Evolutionary conservation across 2,113 vertebrate genomes (phyloP).

Genomic region (Atractosteus spatula): DNA sequence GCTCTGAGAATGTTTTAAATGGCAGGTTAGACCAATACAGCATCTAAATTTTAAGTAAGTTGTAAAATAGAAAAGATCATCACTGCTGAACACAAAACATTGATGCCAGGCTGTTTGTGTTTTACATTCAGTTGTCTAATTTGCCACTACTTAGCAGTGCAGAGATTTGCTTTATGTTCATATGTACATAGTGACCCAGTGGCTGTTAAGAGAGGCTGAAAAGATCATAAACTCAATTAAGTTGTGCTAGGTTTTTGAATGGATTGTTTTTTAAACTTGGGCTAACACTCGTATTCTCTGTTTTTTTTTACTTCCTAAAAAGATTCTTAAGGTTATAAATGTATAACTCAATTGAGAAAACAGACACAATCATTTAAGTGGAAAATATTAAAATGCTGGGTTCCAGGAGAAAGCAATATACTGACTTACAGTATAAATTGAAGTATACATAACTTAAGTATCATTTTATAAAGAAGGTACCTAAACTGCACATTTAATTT

Average conservation of each 20-base stretch:
- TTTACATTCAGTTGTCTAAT: conserved; percentile 22
- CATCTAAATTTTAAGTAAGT: no score
- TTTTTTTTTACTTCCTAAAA: conserved; percentile 5
- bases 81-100: conserved; percentile 17
- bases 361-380: neutral
- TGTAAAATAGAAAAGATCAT: neutral
- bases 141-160: conserved; percentile 9
- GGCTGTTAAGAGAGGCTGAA: conserved; percentile 10
- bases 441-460: no score
- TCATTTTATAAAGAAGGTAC: no score
- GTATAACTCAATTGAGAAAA: conserved; percentile 25
- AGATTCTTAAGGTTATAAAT: neutral
- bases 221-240: no score
- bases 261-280: neutral
- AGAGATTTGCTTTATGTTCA: neutral
- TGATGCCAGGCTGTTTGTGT: conserved; percentile 12
- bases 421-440: no score
- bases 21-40: neutral
- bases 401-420: no score
- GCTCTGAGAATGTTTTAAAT: conserved; percentile 14
- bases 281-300: neutral
- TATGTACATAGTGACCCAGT: conserved; percentile 5
- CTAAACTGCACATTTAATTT: no score
- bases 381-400: no score
- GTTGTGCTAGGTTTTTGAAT: neutral